These are phyloP conservation scores for Labeo catla DNA, from an alignment of 2,113 vertebrate species.

Conservation along the genomic window DNA sequence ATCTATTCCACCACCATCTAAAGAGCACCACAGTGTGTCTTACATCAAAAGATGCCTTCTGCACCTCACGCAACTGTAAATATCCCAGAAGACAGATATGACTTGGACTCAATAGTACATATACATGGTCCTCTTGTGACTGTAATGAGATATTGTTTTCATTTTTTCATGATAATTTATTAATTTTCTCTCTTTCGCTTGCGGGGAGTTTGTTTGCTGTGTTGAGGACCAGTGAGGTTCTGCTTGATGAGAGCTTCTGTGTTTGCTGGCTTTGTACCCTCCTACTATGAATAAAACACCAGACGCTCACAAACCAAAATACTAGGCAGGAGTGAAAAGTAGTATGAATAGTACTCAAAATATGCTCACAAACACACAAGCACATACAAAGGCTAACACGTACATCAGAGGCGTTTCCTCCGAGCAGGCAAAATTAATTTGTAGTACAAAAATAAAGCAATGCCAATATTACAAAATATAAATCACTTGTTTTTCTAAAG, in stretches of 20 bases:
- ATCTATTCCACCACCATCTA: conserved; percentile 48
- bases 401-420: not conserved
- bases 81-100: not conserved
- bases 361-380: not conserved
- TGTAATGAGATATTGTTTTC: conserved; percentile 32
- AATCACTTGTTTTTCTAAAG: no score
- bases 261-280: conserved; percentile 28
- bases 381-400: not conserved
- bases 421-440: no score
- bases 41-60: not conserved
- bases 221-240: conserved; percentile 4
- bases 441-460: no score
- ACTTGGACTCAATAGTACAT: conserved; percentile 11
- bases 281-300: conserved; percentile 29
- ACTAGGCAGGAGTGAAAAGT: not conserved
- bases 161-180: conserved; percentile 4
- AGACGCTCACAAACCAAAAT: conserved; percentile 12
- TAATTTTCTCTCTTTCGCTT: not conserved
- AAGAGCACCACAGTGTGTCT: conserved; percentile 44
- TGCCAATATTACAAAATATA: no score
- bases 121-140: conserved; percentile 11
- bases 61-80: not conserved
- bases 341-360: not conserved
- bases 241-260: conserved; percentile 30
- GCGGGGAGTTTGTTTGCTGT: conserved; percentile 40